These are phyloP conservation scores for Cinclus mexicanus DNA, from an alignment of 2,113 vertebrate genomes.

Conservation along the genomic window DNA sequence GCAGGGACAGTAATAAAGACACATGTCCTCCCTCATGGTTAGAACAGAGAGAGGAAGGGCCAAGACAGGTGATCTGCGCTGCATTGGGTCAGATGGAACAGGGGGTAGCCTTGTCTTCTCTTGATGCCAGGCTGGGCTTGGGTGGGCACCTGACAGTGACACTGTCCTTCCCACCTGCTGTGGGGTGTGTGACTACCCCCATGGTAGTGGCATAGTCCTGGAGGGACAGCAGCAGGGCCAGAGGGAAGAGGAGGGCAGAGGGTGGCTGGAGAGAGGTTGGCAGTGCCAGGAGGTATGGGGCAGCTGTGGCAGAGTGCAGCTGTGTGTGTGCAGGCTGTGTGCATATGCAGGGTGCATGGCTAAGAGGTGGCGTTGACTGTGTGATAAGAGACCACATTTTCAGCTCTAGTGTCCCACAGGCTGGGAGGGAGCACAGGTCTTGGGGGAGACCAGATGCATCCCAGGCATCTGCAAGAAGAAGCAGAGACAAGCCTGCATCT, in stretches of 20 bases:
- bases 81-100: rapidly evolving
- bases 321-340: rapidly evolving
- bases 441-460: neutral
- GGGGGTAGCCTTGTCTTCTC: rapidly evolving
- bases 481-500: neutral
- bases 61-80: rapidly evolving
- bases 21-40: neutral
- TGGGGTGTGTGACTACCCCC: rapidly evolving
- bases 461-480: neutral
- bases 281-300: rapidly evolving
- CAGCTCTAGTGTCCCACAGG: rapidly evolving
- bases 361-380: neutral
- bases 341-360: rapidly evolving
- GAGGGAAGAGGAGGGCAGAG: too few species aligned
- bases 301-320: neutral
- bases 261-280: neutral
- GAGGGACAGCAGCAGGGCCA: neutral
- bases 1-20: neutral
- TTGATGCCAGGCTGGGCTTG: neutral
- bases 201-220: neutral
- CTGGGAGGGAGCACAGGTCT: neutral
- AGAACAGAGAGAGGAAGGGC: neutral
- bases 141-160: rapidly evolving
- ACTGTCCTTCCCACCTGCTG: neutral
- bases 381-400: neutral